Percentiles rank a stretch among this genome's conserved stretches.
Evolutionary conservation across 2,888 invertebrate species (phyloP).

Genomic region (Lissocephala sabroskyi): DNA sequence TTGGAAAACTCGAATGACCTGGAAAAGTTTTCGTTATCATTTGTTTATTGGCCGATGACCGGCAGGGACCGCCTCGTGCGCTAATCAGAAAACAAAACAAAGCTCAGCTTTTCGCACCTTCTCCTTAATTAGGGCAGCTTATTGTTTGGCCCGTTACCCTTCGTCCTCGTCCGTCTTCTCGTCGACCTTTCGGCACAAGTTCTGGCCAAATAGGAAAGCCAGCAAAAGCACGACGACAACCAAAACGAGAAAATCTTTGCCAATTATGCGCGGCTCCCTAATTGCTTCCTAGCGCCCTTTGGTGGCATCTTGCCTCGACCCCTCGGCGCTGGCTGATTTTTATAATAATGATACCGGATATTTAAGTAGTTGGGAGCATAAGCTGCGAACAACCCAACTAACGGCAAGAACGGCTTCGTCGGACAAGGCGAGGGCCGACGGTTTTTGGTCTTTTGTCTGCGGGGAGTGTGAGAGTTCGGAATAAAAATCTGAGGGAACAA

Average conservation of each 20-base stretch:
- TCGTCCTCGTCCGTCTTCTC: slow-evolving; percentile 4
- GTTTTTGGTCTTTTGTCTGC: too few species aligned
- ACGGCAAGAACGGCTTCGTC: too few species aligned
- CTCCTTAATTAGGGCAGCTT: slow-evolving; percentile 1
- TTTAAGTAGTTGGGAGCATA: slow-evolving; percentile 56
- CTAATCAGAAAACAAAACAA: slow-evolving; percentile 3
- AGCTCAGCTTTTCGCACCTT: slow-evolving; percentile 4
- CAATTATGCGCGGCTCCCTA: slow-evolving; percentile 55
- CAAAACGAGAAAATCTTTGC: slow-evolving; percentile 29
- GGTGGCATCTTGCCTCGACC: slow-evolving; percentile 17
- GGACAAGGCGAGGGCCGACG: too few species aligned
- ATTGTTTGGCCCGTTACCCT: background rate
- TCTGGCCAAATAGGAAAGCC: background rate
- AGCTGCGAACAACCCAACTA: slow-evolving; percentile 41
- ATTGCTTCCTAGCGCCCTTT: slow-evolving; percentile 50
- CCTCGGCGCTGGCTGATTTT: slow-evolving; percentile 37
- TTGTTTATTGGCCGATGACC: background rate
- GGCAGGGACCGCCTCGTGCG: background rate
- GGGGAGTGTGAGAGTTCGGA: too few species aligned
- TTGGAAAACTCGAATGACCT: background rate
- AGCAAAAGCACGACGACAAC: background rate
- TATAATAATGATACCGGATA: slow-evolving; percentile 62
- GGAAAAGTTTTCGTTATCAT: background rate
- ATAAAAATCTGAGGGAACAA: too few species aligned
- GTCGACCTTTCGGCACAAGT: background rate